phyloP scores from a whole-genome alignment of 2,113 vertebrate genomes.

The Prietella phreatophila region DNA sequence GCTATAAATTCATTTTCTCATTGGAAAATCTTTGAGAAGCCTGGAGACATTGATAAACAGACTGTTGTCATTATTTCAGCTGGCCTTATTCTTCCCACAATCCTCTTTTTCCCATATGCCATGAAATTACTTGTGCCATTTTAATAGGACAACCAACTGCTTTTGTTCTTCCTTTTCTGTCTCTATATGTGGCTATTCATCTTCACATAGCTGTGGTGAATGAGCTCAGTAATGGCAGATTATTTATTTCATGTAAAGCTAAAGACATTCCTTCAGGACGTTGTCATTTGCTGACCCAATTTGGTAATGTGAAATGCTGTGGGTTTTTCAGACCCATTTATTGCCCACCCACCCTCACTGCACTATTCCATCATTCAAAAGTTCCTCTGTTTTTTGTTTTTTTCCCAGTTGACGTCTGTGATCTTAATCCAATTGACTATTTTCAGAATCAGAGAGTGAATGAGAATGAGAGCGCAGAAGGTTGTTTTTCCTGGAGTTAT shows the following conservation, averaged over 20 bases:
- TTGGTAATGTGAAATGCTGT: conserved; percentile 76
- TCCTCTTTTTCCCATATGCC: conserved; percentile 62
- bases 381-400: conserved; percentile 43
- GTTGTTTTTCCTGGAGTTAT: conserved; percentile 59
- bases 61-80: conserved; percentile 54
- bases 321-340: conserved; percentile 62
- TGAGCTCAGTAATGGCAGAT: conserved; percentile 67
- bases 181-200: conserved; percentile 64
- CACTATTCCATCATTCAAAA: conserved; percentile 71
- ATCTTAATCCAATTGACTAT: conserved; percentile 63
- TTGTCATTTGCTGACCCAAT: conserved; percentile 74
- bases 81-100: conserved; percentile 58
- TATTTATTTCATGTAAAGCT: conserved; percentile 70
- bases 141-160: conserved; percentile 58
- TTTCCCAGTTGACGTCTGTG: conserved; percentile 52
- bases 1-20: conserved; percentile 19
- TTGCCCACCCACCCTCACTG: conserved; percentile 60
- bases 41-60: conserved; percentile 46
- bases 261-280: conserved; percentile 69
- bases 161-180: conserved; percentile 38
- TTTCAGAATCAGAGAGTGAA: conserved; percentile 64
- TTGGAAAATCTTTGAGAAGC: conserved; percentile 34
- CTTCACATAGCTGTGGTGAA: conserved; percentile 71
- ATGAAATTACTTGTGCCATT: conserved; percentile 62
- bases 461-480: conserved; percentile 50